Evolutionary conservation across 1,140 invertebrate genomes (phyloP).

Genomic region (Camponotus vicinus): DNA sequence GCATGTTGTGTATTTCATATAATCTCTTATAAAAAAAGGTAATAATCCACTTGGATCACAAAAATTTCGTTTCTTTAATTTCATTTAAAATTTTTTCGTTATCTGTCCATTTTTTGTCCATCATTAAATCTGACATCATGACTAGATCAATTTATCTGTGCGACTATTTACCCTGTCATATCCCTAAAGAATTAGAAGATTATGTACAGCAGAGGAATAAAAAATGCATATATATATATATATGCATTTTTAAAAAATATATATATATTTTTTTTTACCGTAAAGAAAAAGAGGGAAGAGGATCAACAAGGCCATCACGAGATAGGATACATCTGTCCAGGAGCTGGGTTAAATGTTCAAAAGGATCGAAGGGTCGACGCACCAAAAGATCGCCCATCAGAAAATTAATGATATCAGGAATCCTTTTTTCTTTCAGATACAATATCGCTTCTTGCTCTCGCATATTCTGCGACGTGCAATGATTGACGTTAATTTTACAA

Average conservation of each 20-base stretch:
- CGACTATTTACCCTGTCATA: neutral
- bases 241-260: too few relatives aligned
- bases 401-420: neutral
- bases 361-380: neutral
- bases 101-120: neutral
- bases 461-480: neutral
- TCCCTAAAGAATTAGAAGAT: neutral
- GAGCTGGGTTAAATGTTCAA: neutral
- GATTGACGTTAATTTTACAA: neutral
- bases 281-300: neutral
- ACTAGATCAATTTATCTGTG: neutral
- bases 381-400: conserved; percentile 2
- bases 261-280: neutral
- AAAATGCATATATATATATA: neutral
- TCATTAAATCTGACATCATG: neutral
- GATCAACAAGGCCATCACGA: conserved; percentile 11
- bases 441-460: neutral
- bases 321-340: conserved; percentile 6
- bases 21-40: too few relatives aligned
- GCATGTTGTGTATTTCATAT: too few relatives aligned
- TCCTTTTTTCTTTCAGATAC: neutral
- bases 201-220: neutral
- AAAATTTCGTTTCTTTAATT: neutral
- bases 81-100: neutral
- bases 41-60: neutral